Base-by-base conservation (phyloP, 2,797 vertebrate genomes). In the Spea hammondii region DNA sequence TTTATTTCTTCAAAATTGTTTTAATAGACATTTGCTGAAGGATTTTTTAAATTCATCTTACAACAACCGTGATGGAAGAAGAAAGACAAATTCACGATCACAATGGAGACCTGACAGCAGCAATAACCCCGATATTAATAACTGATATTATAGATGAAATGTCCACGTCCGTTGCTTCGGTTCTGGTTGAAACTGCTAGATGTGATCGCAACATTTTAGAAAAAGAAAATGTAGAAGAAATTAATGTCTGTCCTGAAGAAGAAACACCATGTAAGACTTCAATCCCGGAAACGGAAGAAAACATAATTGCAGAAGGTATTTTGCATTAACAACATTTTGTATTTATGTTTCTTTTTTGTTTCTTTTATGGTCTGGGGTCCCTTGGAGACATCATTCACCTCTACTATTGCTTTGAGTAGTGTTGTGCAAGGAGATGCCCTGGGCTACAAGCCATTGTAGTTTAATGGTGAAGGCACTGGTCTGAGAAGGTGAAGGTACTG, bases 51-150 rank as follows among this genome's bases (percentile, higher is more conserved):
- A 13, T 62, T 5, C 62, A 14, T 77, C 32, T 48, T 53, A 64
- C 8, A 44, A 60, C 0, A 13, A 86, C 79, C 81, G 32, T 32
- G 32, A 93, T 88, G 90, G 91, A 89, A 47, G 92, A 94, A 47
- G 83, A 82, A 4, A 81, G 5, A 8, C 78, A 84, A 0, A 76
- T 84, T 72, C 70, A 84, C 1, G 82, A 85, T n/a, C 85, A 65
- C 53, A 92, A 92, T 3, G 92, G 92, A 8, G 88, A 89, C 10
- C 53, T 77, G 0, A 10, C 86, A 50, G 65, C 68, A 47, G 78
- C 85, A 67, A 79, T 80, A 1, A 65, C 54, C 54, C 86, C 86
- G 0, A 84, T 86, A n/a, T 84, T 85, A 57, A 83, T 85, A 14
- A 66, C 84, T 71, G 90, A 90, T 8, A 86, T 86, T 82, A 84